Base-by-base conservation (phyloP, 2,888 invertebrate species). In the Polydrusus cervinus region DNA sequence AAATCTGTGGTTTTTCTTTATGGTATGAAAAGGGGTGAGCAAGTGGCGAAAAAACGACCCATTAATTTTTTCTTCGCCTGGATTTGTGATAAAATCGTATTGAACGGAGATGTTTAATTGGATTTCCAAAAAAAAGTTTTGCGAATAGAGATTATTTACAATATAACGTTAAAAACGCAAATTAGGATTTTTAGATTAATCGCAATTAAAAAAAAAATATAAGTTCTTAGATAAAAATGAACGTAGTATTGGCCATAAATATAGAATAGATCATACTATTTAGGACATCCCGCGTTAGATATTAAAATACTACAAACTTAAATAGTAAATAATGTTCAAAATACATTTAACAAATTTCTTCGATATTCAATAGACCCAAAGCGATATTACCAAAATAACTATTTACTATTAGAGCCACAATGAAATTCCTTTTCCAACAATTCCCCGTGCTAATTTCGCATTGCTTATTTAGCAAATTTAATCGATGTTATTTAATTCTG, bases 1-100 rank as follows among this genome's bases (percentile, higher is more conserved):
- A 60, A 60, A 60, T 60, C 57, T 38, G 57, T 60, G 57, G 38
- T 60, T 60, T 60, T 38, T 60, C 57, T 34, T 60, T 60, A 38
- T 60, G 38, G 38, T 60, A 38, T 60, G 11, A 16, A 38, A 38
- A 38, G 30, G 11, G 14, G 38, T 60, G 38, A 40, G 57, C 13
- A 60, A 60, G 18, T 38, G 38, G 57, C 38, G 38, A 60, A 38
- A 38, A 38, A 60, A 60, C 57, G 18, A 38, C 16, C 14, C 38
- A 60, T 60, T 38, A 38, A 16, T 60, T 14, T 60, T 38, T 34
- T 38, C 40, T 11, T 60, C 20, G 43, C n/a, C 53, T 34, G 30
- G 47, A 8, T 14, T 47, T 47, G 14, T 9, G 16, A 16, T n/a
- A 14, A 47, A 16, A 47, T 16, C 14, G 47, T 9, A 47, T 47